Conservation (phyloP, 2,113 vertebrate genomes). For the Piaya cayana region DNA sequence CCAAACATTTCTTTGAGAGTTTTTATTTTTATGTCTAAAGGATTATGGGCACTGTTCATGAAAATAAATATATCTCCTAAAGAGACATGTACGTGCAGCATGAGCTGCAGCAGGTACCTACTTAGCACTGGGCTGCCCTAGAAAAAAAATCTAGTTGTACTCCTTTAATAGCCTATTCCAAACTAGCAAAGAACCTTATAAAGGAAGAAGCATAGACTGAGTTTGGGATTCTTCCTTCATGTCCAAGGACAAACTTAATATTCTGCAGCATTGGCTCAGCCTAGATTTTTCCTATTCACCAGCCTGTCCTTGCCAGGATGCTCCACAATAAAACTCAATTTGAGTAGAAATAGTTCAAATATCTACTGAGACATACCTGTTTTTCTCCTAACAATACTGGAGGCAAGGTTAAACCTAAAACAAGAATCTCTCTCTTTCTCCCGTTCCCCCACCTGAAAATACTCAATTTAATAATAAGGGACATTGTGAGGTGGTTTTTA, state of each 20-base stretch:
- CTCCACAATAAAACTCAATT: background rate
- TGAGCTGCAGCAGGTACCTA: slow-evolving; percentile 23
- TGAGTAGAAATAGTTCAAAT: slow-evolving; percentile 1
- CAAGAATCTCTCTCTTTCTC: background rate
- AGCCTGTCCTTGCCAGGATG: background rate
- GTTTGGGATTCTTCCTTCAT: background rate
- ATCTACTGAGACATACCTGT: slow-evolving; percentile 28
- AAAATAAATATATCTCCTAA: slow-evolving; percentile 19
- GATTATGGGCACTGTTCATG: slow-evolving; percentile 50
- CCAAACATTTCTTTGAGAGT: slow-evolving; percentile 53
- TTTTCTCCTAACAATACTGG: slow-evolving; percentile 35
- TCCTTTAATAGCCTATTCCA: slow-evolving; percentile 12
- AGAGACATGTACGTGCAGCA: background rate
- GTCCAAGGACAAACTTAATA: slow-evolving; percentile 16
- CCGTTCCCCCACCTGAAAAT: background rate
- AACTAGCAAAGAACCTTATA: slow-evolving; percentile 1
- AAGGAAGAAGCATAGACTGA: background rate
- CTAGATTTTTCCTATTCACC: slow-evolving; percentile 5
- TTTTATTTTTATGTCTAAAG: slow-evolving; percentile 55
- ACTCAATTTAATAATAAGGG: slow-evolving; percentile 39
- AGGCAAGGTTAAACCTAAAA: slow-evolving; percentile 21
- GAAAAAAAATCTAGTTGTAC: background rate
- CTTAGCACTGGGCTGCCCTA: slow-evolving; percentile 49
- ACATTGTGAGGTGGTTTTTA: slow-evolving; percentile 42
- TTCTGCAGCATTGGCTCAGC: background rate